Evolutionary conservation across 2,797 vertebrate species (phyloP), one percentile per base, ranked within the genome.

Genomic region (Crenichthys baileyi): DNA sequence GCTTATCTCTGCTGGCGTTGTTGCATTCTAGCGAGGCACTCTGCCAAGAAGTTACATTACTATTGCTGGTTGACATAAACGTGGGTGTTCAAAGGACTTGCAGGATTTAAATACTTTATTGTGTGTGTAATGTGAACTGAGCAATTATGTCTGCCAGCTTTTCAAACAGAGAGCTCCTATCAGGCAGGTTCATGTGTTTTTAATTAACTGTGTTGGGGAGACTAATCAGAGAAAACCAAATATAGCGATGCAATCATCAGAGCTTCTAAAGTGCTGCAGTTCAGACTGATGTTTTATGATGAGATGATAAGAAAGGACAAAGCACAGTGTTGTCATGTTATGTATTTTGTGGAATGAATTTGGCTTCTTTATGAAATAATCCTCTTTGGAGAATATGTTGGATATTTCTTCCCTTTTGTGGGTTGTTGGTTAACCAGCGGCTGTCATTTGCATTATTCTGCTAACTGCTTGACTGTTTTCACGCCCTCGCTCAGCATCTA

Each of bases 101-200:
- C 87, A 93, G 83, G 88, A 83, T 90, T 91, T 93, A 91, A 93
- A 93, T 93, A 93, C 92, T 93, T 93, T 92, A 93, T 94, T 92
- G 92, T 92, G 90, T 93, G 88, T 92, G 92, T 94, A 93, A 93
- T 93, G 91, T 94, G 92, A 94, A 93, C 91, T 87, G 90, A 92
- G 93, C 91, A 93, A 93, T 94, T 94, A 93, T 93, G 92, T 93
- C 87, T 93, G 90, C 90, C 92, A 92, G 89, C 88, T 90, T 92
- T 92, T 93, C 90, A 93, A 93, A 95, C 92, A 94, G 92, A 93
- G 91, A 85, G 83, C 85, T 88, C 79, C 86, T 93, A 92, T 93
- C 92, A 90, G 86, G 84, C 87, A 92, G 87, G 89, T 93, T 93
- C 91, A 90, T 91, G 91, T 93, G 92, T 93, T 92, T 94, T 94